These are phyloP conservation scores for Machimus rusticus DNA, from an alignment of 2,888 invertebrate species.

Conservation along the genomic window DNA sequence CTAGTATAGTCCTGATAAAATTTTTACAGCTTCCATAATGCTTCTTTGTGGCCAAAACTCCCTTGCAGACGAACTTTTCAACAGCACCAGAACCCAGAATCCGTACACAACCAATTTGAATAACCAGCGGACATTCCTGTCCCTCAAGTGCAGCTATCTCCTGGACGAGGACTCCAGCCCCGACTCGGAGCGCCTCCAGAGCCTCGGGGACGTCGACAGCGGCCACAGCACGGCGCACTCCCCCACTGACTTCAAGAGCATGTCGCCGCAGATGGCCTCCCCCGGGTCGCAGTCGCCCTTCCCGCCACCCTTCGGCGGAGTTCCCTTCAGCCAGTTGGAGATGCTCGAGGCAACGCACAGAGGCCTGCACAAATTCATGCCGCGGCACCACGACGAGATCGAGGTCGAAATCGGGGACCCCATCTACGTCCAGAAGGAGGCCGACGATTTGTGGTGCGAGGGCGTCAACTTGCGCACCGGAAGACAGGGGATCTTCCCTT, in stretches of 20 bases:
- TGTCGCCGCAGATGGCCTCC: conserved; percentile 74
- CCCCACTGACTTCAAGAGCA: conserved; percentile 86
- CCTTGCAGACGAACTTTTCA: conserved; percentile 57
- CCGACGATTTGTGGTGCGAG: conserved; percentile 97
- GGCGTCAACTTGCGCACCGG: conserved; percentile 95
- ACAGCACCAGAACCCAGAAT: conserved; percentile 29
- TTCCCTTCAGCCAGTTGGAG: conserved; percentile 82
- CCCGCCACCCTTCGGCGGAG: conserved; percentile 73
- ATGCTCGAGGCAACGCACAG: conserved; percentile 94
- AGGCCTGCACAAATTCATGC: conserved; percentile 94
- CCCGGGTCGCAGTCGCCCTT: conserved; percentile 71
- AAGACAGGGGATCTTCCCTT: conserved; percentile 93
- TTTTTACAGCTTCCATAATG: conserved; percentile 70
- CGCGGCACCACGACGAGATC: conserved; percentile 94
- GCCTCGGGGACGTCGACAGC: conserved; percentile 79
- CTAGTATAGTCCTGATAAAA: neutral
- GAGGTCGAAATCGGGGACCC: conserved; percentile 98
- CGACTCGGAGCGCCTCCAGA: conserved; percentile 83
- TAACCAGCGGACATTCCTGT: conserved; percentile 67
- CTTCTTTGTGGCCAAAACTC: conserved; percentile 69
- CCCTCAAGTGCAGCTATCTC: conserved; percentile 77
- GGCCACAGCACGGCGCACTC: conserved; percentile 93
- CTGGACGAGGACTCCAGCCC: conserved; percentile 85
- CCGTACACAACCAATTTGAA: conserved; percentile 56
- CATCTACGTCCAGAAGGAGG: conserved; percentile 94